Evolutionary conservation across 2,113 vertebrate species (phyloP).

Genomic region (Heterotilapia buettikoferi): DNA sequence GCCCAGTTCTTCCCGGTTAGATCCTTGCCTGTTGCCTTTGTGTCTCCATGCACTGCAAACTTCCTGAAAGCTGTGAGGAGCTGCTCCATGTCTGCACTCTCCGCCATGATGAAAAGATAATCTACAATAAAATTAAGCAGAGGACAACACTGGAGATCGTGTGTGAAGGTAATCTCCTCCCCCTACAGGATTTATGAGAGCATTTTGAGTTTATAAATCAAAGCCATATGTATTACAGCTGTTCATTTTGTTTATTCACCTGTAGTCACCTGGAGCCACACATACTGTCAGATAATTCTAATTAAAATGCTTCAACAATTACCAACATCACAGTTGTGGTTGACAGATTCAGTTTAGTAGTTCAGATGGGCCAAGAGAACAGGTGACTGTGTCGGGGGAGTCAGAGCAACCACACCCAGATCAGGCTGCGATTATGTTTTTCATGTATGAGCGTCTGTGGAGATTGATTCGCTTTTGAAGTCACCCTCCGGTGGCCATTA

Average conservation of each 20-base stretch:
- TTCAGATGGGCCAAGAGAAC: background rate
- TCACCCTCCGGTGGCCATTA: background rate
- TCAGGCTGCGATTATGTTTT: background rate
- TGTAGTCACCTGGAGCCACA: background rate
- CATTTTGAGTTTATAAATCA: background rate
- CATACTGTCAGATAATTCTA: background rate
- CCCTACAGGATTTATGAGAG: background rate
- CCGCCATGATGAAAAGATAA: slow-evolving; percentile 74
- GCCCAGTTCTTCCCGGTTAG: slow-evolving; percentile 97
- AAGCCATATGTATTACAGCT: accelerated
- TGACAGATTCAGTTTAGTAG: background rate
- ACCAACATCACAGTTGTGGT: background rate
- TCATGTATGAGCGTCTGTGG: background rate
- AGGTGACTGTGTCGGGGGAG: background rate
- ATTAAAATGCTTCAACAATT: background rate
- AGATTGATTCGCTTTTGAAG: accelerated
- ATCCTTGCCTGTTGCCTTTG: slow-evolving; percentile 85
- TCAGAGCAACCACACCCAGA: background rate
- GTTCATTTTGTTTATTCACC: background rate
- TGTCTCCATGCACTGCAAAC: slow-evolving; percentile 90
- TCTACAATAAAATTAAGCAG: background rate
- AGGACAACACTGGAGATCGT: background rate
- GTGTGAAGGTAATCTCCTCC: background rate
- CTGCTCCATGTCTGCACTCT: slow-evolving; percentile 70
- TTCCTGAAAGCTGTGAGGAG: slow-evolving; percentile 84